Percentiles rank a stretch among this genome's conserved stretches.
Evolutionary conservation across 2,113 vertebrate species (phyloP).

Genomic region (Ciconia maguari): DNA sequence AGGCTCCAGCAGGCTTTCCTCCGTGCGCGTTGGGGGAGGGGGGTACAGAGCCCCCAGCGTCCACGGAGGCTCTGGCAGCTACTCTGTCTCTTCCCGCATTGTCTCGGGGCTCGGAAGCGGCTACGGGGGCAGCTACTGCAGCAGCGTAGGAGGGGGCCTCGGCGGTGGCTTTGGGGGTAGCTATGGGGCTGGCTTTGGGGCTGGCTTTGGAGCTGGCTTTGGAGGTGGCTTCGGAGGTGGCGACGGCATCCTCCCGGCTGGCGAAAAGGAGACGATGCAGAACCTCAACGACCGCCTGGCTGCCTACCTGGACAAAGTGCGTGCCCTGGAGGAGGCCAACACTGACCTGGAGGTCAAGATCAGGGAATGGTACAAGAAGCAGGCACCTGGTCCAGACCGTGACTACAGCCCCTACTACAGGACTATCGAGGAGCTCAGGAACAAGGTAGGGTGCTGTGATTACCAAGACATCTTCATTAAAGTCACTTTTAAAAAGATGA

Average conservation of each 20-base stretch:
- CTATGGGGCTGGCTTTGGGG: background rate
- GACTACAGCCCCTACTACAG: constrained; percentile 88
- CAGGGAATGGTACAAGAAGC: constrained; percentile 72
- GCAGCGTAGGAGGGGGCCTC: constrained; percentile 55
- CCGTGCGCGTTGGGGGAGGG: background rate
- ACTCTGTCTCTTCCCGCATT: constrained; percentile 62
- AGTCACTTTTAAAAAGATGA: background rate
- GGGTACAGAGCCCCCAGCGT: constrained; percentile 65
- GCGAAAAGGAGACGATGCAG: constrained; percentile 79
- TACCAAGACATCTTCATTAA: background rate
- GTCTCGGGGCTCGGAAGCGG: constrained; percentile 33
- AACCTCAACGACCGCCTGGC: constrained; percentile 80
- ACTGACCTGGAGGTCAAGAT: constrained; percentile 77
- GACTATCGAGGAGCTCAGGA: constrained; percentile 84
- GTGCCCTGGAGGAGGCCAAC: constrained; percentile 77
- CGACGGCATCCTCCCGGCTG: constrained; percentile 38
- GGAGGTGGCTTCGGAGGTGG: background rate
- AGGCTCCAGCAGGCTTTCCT: constrained; percentile 62
- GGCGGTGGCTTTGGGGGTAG: constrained; percentile 2
- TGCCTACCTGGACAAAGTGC: constrained; percentile 79
- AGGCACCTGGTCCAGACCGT: constrained; percentile 68
- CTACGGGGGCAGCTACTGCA: constrained; percentile 50
- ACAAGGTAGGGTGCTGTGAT: constrained; percentile 75
- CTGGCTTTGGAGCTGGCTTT: background rate
- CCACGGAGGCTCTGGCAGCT: constrained; percentile 60